Percentiles rank a stretch among this genome's conserved stretches.
Evolutionary conservation across 1,140 invertebrate genomes (phyloP).

Genomic region (Lasioglossum albipes): DNA sequence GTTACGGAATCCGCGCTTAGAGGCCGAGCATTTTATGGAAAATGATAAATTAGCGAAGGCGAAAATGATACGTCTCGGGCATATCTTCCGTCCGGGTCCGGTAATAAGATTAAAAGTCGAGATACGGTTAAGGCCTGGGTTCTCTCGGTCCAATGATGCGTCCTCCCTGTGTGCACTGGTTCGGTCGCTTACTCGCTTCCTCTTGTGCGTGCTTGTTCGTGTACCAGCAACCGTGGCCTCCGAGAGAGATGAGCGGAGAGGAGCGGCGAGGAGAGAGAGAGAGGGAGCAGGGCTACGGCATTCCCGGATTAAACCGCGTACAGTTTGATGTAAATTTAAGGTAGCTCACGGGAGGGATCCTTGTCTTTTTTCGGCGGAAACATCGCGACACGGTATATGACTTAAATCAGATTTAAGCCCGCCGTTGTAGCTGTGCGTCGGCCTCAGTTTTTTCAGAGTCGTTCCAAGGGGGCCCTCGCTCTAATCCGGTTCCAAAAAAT

Average conservation of each 20-base stretch:
- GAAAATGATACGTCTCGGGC: conserved; percentile 71
- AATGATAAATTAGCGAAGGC: conserved; percentile 69
- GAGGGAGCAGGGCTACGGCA: conserved; percentile 37
- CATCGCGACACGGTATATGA: conserved; percentile 73
- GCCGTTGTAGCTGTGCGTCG: conserved; percentile 44
- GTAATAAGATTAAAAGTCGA: conserved; percentile 75
- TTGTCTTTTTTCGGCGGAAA: conserved; percentile 71
- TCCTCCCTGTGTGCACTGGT: conserved; percentile 27
- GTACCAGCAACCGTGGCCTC: conserved; percentile 18
- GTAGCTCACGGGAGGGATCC: conserved; percentile 70
- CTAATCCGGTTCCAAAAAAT: too few relatives aligned
- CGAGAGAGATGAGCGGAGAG: neutral
- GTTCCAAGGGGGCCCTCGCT: conserved; percentile 17
- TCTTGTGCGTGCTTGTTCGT: conserved; percentile 12
- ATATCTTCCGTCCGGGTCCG: conserved; percentile 62
- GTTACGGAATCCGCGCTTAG: conserved; percentile 58
- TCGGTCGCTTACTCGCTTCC: neutral
- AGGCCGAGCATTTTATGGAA: conserved; percentile 57
- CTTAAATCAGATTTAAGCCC: conserved; percentile 76
- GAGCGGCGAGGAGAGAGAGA: too few relatives aligned
- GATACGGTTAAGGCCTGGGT: conserved; percentile 63
- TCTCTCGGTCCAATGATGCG: conserved; percentile 37
- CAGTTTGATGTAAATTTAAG: conserved; percentile 77
- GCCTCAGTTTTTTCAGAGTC: conserved; percentile 27
- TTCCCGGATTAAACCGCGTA: conserved; percentile 72